Conservation (phyloP, 2,113 vertebrate genomes). For the Carassius gibelio region DNA sequence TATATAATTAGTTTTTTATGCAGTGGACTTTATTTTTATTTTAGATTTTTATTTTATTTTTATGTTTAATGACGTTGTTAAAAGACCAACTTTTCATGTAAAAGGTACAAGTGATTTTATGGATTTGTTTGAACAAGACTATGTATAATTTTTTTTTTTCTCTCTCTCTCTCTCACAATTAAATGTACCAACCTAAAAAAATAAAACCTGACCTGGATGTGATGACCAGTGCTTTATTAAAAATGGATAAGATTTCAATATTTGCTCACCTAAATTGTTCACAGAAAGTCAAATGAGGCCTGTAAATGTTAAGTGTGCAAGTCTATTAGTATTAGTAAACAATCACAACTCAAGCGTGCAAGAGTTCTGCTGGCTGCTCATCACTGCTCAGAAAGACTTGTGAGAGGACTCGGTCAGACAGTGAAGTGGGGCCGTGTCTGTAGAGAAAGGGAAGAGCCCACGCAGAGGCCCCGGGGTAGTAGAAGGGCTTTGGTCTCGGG, state of each 20-base stretch:
- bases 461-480: conserved; percentile 54
- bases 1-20: background rate
- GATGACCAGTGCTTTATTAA: background rate
- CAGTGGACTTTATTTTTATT: background rate
- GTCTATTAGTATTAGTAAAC: no score
- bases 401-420: conserved; percentile 49
- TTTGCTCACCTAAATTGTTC: background rate
- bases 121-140: background rate
- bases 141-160: background rate
- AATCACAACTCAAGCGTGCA: background rate
- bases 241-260: background rate
- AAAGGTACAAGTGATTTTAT: background rate
- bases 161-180: background rate
- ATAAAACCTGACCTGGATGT: background rate
- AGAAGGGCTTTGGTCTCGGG: conserved; percentile 33
- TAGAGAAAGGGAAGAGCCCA: conserved; percentile 60
- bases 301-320: background rate
- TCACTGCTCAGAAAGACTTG: background rate
- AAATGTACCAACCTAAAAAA: background rate
- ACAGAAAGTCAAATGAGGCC: background rate
- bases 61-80: background rate
- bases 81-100: conserved; percentile 38
- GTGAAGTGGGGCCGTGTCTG: conserved; percentile 46
- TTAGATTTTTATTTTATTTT: conserved; percentile 2
- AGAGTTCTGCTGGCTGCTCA: background rate